These are phyloP conservation scores for Leucoma salicis DNA, from an alignment of 2,888 invertebrate species.

Conservation along the genomic window DNA sequence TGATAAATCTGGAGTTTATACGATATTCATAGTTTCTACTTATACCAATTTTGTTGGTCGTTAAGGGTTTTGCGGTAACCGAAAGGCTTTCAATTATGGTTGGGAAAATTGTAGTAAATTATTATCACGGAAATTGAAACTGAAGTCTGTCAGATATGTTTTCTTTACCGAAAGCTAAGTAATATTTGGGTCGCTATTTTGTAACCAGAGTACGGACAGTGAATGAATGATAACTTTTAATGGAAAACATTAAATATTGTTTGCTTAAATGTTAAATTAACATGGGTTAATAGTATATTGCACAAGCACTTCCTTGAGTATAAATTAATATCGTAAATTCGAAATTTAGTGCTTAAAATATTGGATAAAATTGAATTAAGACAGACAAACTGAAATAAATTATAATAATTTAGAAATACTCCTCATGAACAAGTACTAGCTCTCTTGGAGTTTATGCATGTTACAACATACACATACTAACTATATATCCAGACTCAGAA, in stretches of 20 bases:
- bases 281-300: not conserved
- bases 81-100: conserved; percentile 11
- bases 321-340: too few species aligned
- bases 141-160: conserved; percentile 20
- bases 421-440: too few species aligned
- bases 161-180: not conserved
- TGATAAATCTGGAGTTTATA: conserved; percentile 4
- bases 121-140: conserved; percentile 26
- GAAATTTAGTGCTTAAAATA: too few species aligned
- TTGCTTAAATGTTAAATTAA: not conserved
- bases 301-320: too few species aligned
- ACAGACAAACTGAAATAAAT: too few species aligned
- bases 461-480: too few species aligned
- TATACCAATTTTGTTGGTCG: not conserved
- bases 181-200: not conserved
- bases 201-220: not conserved
- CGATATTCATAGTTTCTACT: not conserved
- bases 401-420: too few species aligned
- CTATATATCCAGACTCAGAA: too few species aligned
- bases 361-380: too few species aligned
- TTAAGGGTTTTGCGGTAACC: conserved; percentile 10
- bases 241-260: not conserved
- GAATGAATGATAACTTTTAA: not conserved
- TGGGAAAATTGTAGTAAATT: conserved; percentile 13
- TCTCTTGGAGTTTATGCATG: too few species aligned